phyloP scores from a whole-genome alignment of 2,888 invertebrate species.

The Erpobdella octoculata region DNA sequence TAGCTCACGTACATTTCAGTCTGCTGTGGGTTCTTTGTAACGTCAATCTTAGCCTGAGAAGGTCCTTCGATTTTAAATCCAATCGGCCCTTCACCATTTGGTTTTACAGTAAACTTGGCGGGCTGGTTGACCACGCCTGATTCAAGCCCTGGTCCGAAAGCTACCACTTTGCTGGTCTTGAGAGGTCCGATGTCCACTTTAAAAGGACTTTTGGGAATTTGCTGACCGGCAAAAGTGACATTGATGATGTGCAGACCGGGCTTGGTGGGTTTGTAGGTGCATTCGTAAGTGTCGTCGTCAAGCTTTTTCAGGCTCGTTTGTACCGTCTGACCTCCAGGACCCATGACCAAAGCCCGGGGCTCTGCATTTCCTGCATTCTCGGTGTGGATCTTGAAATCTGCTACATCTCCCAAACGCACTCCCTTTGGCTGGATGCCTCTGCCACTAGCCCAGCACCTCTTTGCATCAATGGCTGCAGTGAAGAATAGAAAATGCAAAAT shows the following conservation, averaged over 20 bases:
- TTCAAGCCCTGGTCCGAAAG: conserved; percentile 75
- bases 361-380: conserved; percentile 69
- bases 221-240: conserved; percentile 70
- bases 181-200: conserved; percentile 65
- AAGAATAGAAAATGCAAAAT: too few species aligned
- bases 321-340: conserved; percentile 66
- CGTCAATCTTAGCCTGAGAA: conserved; percentile 76
- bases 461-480: conserved; percentile 65
- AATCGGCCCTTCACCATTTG: conserved; percentile 77
- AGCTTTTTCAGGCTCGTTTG: conserved; percentile 60
- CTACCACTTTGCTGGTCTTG: conserved; percentile 70
- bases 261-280: conserved; percentile 66
- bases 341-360: conserved; percentile 69
- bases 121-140: conserved; percentile 74
- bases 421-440: conserved; percentile 73
- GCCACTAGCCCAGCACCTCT: conserved; percentile 71
- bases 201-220: conserved; percentile 69
- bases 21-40: conserved; percentile 76
- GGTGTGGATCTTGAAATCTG: conserved; percentile 71
- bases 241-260: conserved; percentile 72
- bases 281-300: conserved; percentile 61
- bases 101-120: conserved; percentile 78
- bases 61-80: conserved; percentile 63
- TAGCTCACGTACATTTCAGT: conserved; percentile 75
- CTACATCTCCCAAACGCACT: conserved; percentile 70